Conservation (phyloP, 1,140 invertebrate genomes). For the Drosophila melanica region DNA sequence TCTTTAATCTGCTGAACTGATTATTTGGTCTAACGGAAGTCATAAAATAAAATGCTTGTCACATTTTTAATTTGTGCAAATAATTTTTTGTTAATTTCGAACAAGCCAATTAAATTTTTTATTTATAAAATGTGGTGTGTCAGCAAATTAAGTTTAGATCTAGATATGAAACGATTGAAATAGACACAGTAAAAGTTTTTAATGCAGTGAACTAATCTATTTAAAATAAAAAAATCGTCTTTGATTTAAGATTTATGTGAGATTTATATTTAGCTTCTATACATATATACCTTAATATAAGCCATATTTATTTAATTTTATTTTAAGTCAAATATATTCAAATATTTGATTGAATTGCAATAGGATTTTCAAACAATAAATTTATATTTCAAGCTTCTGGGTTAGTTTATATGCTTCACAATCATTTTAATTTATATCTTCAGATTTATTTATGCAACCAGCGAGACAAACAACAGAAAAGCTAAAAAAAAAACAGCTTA, state of each 20-base stretch:
- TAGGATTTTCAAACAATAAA: not conserved
- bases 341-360: not conserved
- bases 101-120: conserved; percentile 11
- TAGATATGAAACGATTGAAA: not conserved
- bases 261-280: not conserved
- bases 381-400: not conserved
- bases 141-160: not conserved
- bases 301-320: too few relatives aligned
- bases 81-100: conserved; percentile 16
- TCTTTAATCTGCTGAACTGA: not conserved
- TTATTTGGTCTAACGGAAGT: conserved; percentile 19
- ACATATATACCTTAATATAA: too few relatives aligned
- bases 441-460: conserved; percentile 6
- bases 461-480: not conserved
- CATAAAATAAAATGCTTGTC: conserved; percentile 26
- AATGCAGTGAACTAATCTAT: conserved; percentile 9
- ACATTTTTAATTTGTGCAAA: conserved; percentile 32
- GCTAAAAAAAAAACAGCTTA: not conserved
- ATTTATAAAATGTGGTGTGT: conserved; percentile 3
- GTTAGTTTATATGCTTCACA: conserved; percentile 1
- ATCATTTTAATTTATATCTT: not conserved
- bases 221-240: not conserved
- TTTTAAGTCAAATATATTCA: too few relatives aligned
- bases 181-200: conserved; percentile 7
- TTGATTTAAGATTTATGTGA: not conserved